Conservation (phyloP, 2,888 invertebrate species). For the Escarpia spicata region DNA sequence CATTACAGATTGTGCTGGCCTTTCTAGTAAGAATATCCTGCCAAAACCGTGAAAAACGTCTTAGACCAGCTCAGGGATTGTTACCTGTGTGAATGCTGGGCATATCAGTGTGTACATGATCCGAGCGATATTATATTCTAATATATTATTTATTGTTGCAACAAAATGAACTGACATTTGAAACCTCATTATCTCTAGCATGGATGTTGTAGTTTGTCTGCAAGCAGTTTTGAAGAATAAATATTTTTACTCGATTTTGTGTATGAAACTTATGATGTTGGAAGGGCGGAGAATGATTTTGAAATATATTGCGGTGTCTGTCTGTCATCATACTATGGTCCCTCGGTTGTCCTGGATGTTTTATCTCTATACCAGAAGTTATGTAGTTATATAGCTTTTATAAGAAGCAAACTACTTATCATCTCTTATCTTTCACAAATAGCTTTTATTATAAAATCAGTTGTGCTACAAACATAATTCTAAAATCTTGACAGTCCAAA, state of each 20-base stretch:
- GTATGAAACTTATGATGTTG: not conserved
- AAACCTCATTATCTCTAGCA: not conserved
- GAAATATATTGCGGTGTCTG: not conserved
- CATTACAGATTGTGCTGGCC: not conserved
- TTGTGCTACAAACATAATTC: not conserved
- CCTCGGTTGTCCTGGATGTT: not conserved
- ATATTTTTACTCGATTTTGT: not conserved
- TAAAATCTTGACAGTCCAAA: not conserved
- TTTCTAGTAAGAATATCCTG: not conserved
- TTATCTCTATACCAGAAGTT: not conserved
- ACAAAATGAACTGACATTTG: not conserved
- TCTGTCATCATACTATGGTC: not conserved
- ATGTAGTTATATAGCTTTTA: not conserved
- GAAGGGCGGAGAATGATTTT: not conserved
- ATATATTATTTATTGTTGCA: not conserved
- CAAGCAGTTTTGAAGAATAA: not conserved
- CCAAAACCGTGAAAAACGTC: not conserved
- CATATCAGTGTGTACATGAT: not conserved
- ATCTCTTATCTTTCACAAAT: too few species aligned
- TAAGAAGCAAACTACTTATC: too few species aligned
- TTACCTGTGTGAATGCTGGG: not conserved
- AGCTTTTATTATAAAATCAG: not conserved
- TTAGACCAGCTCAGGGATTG: slow-evolving; percentile 1
- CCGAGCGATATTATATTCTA: not conserved
- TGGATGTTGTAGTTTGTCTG: not conserved